phyloP scores from a whole-genome alignment of 2,888 invertebrate genomes.

The Sesamia inferens region DNA sequence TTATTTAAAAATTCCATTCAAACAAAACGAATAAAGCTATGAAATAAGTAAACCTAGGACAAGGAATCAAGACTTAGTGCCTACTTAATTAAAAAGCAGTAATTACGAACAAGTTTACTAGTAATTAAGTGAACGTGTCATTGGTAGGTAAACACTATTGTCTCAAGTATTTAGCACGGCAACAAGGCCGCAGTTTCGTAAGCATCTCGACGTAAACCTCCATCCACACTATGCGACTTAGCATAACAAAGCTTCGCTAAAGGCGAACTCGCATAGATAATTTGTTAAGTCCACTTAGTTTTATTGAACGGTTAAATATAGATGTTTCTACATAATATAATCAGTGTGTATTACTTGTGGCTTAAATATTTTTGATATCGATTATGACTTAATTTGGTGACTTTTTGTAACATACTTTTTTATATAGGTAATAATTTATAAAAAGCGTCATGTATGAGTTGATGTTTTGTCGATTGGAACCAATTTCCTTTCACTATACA shows the following conservation, averaged over 20 bases:
- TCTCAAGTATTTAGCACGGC: constrained; percentile 58
- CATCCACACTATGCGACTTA: constrained; percentile 61
- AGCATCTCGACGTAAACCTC: constrained; percentile 60
- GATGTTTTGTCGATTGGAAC: neutral
- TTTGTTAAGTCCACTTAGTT: constrained; percentile 60
- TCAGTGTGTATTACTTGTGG: constrained; percentile 25
- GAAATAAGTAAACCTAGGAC: constrained; percentile 36
- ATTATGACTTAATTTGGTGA: neutral
- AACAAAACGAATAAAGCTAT: neutral
- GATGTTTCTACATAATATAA: constrained; percentile 33
- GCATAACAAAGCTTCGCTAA: constrained; percentile 64
- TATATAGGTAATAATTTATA: neutral
- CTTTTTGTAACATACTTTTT: neutral
- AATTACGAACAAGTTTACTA: constrained; percentile 64
- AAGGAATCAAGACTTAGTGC: constrained; percentile 33
- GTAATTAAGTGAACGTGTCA: constrained; percentile 72
- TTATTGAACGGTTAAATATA: constrained; percentile 58
- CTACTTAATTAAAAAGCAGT: constrained; percentile 63
- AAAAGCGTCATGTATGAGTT: too few relatives aligned
- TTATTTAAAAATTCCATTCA: neutral
- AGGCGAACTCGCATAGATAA: constrained; percentile 63
- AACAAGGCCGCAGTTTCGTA: constrained; percentile 71
- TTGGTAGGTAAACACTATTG: constrained; percentile 64
- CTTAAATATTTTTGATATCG: neutral
- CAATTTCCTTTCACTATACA: neutral